Evolutionary conservation across 2,888 invertebrate species (phyloP).

Genomic region (Drosophila neonasuta): DNA sequence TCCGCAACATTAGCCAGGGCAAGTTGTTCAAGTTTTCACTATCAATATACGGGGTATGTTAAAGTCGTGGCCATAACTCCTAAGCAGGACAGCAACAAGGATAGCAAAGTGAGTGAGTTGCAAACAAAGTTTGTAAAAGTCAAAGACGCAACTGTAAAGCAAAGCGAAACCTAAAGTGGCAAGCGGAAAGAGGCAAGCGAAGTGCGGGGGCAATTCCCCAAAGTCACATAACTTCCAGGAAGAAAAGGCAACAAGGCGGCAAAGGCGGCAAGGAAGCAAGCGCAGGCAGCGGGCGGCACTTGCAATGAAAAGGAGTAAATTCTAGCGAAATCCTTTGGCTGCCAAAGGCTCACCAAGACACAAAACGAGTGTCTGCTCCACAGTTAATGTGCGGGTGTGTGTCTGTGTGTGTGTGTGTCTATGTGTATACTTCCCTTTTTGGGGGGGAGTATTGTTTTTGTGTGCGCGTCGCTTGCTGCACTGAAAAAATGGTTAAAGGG

Average conservation of each 20-base stretch:
- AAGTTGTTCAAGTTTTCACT: slow-evolving; percentile 67
- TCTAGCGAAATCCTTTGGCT: slow-evolving; percentile 51
- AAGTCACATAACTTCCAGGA: slow-evolving; percentile 73
- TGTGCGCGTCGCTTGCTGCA: slow-evolving; percentile 48
- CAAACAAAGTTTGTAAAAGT: slow-evolving; percentile 72
- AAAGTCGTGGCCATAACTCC: slow-evolving; percentile 59
- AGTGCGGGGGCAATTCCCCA: slow-evolving; percentile 62
- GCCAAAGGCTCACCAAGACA: slow-evolving; percentile 35
- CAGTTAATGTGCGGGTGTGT: not conserved
- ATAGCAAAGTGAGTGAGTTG: slow-evolving; percentile 42
- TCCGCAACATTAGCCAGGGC: slow-evolving; percentile 71
- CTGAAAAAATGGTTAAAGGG: slow-evolving; percentile 67
- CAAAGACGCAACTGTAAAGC: slow-evolving; percentile 65
- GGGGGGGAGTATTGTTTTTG: slow-evolving; percentile 51
- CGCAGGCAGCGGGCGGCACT: slow-evolving; percentile 6
- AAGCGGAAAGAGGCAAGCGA: slow-evolving; percentile 28
- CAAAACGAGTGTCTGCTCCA: slow-evolving; percentile 23
- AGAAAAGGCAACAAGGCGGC: slow-evolving; percentile 3
- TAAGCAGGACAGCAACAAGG: slow-evolving; percentile 31
- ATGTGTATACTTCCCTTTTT: slow-evolving; percentile 14
- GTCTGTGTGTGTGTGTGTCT: slow-evolving; percentile 1
- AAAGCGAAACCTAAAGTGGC: slow-evolving; percentile 58
- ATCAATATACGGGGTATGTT: slow-evolving; percentile 53
- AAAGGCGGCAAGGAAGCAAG: slow-evolving; percentile 24
- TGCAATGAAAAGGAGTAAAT: slow-evolving; percentile 62